phyloP scores from a whole-genome alignment of 2,888 invertebrate species.

The Glyphotaelius pellucidus region DNA sequence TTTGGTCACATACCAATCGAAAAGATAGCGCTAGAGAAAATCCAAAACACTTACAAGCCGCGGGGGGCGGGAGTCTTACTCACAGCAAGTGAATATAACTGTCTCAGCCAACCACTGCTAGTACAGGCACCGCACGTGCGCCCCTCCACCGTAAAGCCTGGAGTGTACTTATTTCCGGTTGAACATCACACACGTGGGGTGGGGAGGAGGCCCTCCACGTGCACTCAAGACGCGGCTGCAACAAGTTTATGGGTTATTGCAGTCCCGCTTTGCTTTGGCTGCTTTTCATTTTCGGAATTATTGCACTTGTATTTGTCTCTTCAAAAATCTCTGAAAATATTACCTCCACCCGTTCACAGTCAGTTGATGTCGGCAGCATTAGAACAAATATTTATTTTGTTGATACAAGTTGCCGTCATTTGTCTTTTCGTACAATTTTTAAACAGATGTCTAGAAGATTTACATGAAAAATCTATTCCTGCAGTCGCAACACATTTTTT shows the following conservation, averaged over 20 bases:
- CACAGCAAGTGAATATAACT: slow-evolving; percentile 30
- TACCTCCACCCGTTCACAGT: not conserved
- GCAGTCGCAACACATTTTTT: no score
- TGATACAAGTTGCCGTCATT: no score
- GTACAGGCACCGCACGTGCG: not conserved
- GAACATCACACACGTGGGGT: not conserved
- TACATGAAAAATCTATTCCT: no score
- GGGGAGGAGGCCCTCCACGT: not conserved
- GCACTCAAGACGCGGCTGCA: slow-evolving; percentile 41
- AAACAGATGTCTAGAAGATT: no score
- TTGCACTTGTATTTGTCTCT: not conserved
- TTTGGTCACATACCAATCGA: not conserved
- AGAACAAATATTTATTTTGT: not conserved
- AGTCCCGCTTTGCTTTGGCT: slow-evolving; percentile 30
- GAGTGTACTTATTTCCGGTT: slow-evolving; percentile 34
- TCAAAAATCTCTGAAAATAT: not conserved
- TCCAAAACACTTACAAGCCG: not conserved
- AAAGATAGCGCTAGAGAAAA: not conserved
- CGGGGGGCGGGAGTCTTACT: not conserved
- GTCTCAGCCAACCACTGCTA: slow-evolving; percentile 9
- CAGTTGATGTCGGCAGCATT: not conserved
- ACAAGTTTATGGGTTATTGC: slow-evolving; percentile 39
- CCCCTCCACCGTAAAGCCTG: not conserved
- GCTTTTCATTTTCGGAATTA: not conserved
- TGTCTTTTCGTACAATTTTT: no score